Evolutionary conservation across 2,797 vertebrate genomes (phyloP), one percentile per base, ranked within the genome.

Genomic region (Malurus leucopterus): DNA sequence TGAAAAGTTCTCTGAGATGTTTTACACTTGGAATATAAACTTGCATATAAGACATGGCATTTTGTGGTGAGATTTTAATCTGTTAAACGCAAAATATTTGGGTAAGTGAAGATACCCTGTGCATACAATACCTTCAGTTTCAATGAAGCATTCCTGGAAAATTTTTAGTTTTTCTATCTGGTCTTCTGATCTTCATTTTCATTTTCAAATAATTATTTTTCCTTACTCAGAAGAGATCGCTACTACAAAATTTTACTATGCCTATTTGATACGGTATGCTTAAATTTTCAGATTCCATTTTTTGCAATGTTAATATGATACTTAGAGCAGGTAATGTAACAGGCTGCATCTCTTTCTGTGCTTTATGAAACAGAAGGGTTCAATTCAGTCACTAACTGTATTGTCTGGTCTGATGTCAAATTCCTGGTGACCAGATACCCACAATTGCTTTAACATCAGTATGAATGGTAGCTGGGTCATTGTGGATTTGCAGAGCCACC

Each of bases 221-320:
- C 40, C 64, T 62, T 71, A 71, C 24, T 83, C 32, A 41, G 26
- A 91, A 59, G 62, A 77, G 59, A 67, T 87, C 49, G 72, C 23
- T 50, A 67, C 69, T 87, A 86, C 82, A 82, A 78, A 95, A 86
- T 88, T 94, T 92, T 88, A 53, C 54, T 89, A 15, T 86, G 22
- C 26, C 69, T 93, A 69, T 84, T 90, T 91, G 87, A 91, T 85
- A 71, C 46, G 40, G 8, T 78, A 84, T 78, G 43, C 63, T 90
- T 93, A 85, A 72, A 73, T 90, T 95, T 90, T 93, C 76, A 90
- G 72, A 70, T 89, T 81, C 29, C 18, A 27, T 84, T 77, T 44
- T 90, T 71, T 63, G 49, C 62, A 85, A 27, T 81, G 63, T 89
- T 90, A 89, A 90, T 91, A 90, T 23, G 53, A 36, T 89, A 50